phyloP scores from a whole-genome alignment of 1,140 invertebrate species.

The Diprion similis region DNA sequence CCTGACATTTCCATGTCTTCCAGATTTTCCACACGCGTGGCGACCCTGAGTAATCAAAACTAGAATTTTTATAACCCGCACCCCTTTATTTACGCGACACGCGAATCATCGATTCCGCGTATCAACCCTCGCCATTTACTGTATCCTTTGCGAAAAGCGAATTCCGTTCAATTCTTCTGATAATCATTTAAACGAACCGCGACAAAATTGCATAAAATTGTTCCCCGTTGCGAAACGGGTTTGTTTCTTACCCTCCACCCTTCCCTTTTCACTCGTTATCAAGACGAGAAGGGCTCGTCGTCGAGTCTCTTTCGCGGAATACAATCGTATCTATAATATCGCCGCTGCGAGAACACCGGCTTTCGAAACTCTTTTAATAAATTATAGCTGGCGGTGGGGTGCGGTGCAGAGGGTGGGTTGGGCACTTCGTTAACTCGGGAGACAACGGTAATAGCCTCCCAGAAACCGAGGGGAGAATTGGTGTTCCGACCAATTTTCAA shows the following conservation, averaged over 20 bases:
- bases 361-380: conserved; percentile 6
- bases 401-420: not conserved
- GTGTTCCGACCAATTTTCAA: not conserved
- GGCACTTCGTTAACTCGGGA: conserved; percentile 1
- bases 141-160: too few relatives aligned
- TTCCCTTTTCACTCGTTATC: not conserved
- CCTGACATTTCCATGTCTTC: too few relatives aligned
- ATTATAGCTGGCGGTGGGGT: not conserved
- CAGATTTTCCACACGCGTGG: too few relatives aligned
- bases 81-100: too few relatives aligned
- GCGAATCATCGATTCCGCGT: too few relatives aligned
- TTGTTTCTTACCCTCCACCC: not conserved
- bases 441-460: not conserved
- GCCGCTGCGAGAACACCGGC: not conserved
- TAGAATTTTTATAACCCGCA: too few relatives aligned
- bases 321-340: not conserved
- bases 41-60: too few relatives aligned
- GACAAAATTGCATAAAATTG: conserved; percentile 4
- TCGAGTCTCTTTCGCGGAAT: too few relatives aligned
- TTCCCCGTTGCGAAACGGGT: not conserved
- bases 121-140: too few relatives aligned
- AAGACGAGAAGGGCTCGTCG: not conserved
- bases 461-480: not conserved
- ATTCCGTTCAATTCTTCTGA: not conserved
- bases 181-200: not conserved